These are phyloP conservation scores for Callyntrura guangdongensis DNA, from an alignment of 2,888 invertebrate genomes.

Conservation along the genomic window DNA sequence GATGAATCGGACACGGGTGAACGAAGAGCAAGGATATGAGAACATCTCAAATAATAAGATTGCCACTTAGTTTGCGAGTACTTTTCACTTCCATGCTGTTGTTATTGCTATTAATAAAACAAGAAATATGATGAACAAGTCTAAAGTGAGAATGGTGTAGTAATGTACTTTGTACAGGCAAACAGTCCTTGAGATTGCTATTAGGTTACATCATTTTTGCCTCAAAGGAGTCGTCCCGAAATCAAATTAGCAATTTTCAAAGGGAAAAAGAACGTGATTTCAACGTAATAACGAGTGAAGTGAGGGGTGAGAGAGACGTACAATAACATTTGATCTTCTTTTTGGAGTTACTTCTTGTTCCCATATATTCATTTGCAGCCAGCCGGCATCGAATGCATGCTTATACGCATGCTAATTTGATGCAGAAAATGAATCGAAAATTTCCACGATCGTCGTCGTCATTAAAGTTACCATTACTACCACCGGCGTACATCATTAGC, in stretches of 20 bases:
- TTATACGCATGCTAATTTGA: constrained; percentile 45
- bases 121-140: not conserved
- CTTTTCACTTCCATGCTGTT: not conserved
- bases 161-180: constrained; percentile 4
- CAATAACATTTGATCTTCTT: not conserved
- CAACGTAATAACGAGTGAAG: not conserved
- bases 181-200: constrained; percentile 44
- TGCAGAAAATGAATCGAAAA: constrained; percentile 32
- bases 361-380: constrained; percentile 9
- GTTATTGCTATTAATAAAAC: not conserved
- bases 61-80: no score
- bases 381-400: not conserved
- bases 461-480: not conserved
- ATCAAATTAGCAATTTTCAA: constrained; percentile 48
- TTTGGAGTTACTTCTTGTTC: not conserved
- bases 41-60: no score
- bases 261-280: constrained; percentile 42
- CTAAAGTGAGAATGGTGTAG: not conserved
- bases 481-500: not conserved
- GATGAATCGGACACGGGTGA: no score
- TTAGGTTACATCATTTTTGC: constrained; percentile 37
- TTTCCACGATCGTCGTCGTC: not conserved
- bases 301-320: not conserved
- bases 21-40: no score
- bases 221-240: not conserved